A percentile compares a stretch with the other conserved stretches of the same genome.
phyloP scores from a whole-genome alignment of 2,113 vertebrate genomes.

The Pungitius pungitius region DNA sequence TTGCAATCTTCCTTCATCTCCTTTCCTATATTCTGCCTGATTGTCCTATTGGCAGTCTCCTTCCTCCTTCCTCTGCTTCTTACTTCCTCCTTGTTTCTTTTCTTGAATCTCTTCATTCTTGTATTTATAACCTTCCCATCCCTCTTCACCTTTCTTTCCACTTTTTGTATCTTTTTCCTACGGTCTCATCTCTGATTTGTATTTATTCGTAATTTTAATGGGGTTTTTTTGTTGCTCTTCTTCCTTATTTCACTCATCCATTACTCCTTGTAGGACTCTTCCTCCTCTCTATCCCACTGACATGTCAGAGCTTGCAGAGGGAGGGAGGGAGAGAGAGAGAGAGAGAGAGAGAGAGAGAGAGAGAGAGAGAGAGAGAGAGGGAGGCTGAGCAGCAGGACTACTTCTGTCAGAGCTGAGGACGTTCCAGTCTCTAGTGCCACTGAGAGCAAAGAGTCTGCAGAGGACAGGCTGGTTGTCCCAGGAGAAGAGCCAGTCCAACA shows the following conservation, averaged over 20 bases:
- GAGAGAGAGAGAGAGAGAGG: conserved; percentile 37
- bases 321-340: conserved; percentile 6
- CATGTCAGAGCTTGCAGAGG: conserved; percentile 63
- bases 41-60: neutral
- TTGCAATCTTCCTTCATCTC: neutral
- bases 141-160: neutral
- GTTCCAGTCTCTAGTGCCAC: conserved; percentile 40
- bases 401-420: conserved; percentile 24
- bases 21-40: neutral
- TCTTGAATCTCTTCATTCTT: neutral
- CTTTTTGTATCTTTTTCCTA: neutral
- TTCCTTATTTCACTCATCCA: neutral
- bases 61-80: neutral
- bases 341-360: conserved; percentile 1
- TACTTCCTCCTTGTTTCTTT: neutral
- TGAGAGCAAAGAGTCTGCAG: conserved; percentile 32
- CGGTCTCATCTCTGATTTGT: too few relatives aligned
- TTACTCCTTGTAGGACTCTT: neutral
- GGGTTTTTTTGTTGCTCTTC: neutral
- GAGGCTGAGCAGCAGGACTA: conserved; percentile 35
- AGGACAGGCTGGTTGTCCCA: conserved; percentile 21
- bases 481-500: conserved; percentile 4
- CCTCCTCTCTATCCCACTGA: neutral
- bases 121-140: neutral
- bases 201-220: too few relatives aligned